Evolutionary conservation across 2,797 vertebrate species (phyloP).

Genomic region (Alosa sapidissima): DNA sequence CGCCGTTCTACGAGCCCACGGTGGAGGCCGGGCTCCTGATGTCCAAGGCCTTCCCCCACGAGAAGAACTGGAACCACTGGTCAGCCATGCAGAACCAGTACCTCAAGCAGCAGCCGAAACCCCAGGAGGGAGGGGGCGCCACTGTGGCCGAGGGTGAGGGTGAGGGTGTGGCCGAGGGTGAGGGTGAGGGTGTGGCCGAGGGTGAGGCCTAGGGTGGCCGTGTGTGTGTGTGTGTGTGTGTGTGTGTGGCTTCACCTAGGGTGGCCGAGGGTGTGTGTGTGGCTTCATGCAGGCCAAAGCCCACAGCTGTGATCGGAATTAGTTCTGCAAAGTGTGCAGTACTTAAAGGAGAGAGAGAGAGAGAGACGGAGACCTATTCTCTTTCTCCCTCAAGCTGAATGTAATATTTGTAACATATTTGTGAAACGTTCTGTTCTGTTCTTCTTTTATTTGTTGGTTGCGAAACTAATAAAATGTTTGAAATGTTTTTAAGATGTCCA

Average conservation of each 20-base stretch:
- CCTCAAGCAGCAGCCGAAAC: slow-evolving; percentile 61
- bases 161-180: no score
- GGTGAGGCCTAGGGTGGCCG: not conserved
- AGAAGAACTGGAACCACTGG: slow-evolving; percentile 88
- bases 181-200: no score
- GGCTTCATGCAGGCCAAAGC: no score
- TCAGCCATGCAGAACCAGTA: slow-evolving; percentile 55
- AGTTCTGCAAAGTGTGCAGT: no score
- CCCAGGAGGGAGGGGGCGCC: no score
- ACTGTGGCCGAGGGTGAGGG: no score
- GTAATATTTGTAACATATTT: not conserved
- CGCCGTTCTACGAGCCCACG: slow-evolving; percentile 84
- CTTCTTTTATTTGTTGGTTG: not conserved
- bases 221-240: no score
- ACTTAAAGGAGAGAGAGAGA: no score
- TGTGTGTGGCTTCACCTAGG: no score
- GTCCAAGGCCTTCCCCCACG: slow-evolving; percentile 80
- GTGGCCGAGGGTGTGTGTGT: not conserved
- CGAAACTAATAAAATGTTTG: not conserved
- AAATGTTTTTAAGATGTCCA: not conserved
- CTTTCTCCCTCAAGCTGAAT: not conserved
- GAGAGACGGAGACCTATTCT: not conserved
- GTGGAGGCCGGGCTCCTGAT: slow-evolving; percentile 85
- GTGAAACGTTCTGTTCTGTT: not conserved
- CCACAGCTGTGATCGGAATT: not conserved